A percentile compares a stretch with the other conserved stretches of the same genome.
phyloP scores from a whole-genome alignment of 1,140 invertebrate genomes.

The Eumeta japonica region DNA sequence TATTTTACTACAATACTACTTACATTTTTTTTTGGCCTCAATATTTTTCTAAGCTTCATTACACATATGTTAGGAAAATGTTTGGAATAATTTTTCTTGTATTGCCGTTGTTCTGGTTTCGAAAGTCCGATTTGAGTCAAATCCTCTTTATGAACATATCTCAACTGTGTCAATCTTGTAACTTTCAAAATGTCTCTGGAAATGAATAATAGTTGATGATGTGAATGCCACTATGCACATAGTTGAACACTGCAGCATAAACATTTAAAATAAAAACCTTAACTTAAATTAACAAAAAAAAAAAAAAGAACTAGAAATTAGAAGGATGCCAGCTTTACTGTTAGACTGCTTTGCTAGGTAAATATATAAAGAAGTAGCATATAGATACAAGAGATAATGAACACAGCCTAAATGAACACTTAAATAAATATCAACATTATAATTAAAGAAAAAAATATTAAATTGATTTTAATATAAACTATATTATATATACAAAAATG shows the following conservation, averaged over 20 bases:
- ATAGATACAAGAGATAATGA: no score
- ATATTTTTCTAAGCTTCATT: slow-evolving; percentile 82
- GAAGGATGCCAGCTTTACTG: neutral
- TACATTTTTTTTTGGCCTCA: slow-evolving; percentile 62
- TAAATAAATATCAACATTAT: no score
- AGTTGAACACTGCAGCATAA: slow-evolving; percentile 9
- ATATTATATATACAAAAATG: no score
- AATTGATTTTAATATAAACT: no score
- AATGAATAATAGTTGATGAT: slow-evolving; percentile 13
- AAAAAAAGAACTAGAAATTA: slow-evolving; percentile 1
- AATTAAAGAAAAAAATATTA: no score
- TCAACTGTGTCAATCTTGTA: slow-evolving; percentile 90
- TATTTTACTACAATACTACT: neutral
- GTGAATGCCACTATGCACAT: slow-evolving; percentile 4
- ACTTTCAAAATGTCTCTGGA: slow-evolving; percentile 75
- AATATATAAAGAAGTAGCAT: neutral
- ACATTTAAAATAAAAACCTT: no score
- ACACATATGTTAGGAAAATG: slow-evolving; percentile 91
- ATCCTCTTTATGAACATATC: slow-evolving; percentile 94
- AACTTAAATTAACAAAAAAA: slow-evolving; percentile 28
- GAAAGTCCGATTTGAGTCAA: slow-evolving; percentile 89
- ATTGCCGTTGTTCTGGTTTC: slow-evolving; percentile 88
- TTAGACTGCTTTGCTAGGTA: neutral
- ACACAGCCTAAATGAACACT: no score
- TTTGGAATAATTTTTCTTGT: slow-evolving; percentile 91